Evolutionary conservation across 2,888 invertebrate genomes (phyloP).

Genomic region (Drosophila falleni): DNA sequence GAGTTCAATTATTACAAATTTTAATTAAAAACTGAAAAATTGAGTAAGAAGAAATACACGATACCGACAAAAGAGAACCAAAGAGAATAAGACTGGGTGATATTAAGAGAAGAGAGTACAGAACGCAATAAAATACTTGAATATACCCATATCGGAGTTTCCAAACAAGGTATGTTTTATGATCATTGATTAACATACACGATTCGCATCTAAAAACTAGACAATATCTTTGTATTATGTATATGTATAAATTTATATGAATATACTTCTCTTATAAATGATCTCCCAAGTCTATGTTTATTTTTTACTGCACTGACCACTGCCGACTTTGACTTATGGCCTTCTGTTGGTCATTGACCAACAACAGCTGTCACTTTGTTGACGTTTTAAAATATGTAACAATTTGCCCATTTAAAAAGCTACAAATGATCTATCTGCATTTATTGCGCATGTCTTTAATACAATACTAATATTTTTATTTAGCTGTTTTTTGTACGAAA

Average conservation of each 20-base stretch:
- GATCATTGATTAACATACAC: conserved; percentile 15
- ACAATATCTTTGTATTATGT: neutral
- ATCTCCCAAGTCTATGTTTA: neutral
- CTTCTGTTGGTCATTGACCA: conserved; percentile 24
- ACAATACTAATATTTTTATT: conserved; percentile 12
- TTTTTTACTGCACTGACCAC: neutral
- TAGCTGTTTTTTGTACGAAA: conserved; percentile 2
- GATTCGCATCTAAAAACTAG: neutral
- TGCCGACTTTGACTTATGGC: conserved; percentile 13
- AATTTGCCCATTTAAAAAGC: conserved; percentile 35
- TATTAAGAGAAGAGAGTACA: neutral
- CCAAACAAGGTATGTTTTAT: conserved; percentile 18
- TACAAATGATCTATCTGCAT: conserved; percentile 45
- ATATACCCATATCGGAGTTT: neutral
- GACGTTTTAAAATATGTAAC: conserved; percentile 27
- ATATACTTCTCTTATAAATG: neutral
- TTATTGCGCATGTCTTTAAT: conserved; percentile 34
- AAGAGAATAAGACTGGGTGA: neutral
- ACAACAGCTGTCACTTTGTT: conserved; percentile 5
- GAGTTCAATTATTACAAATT: conserved; percentile 42
- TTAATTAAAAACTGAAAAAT: conserved; percentile 17
- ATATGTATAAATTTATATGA: too few species aligned
- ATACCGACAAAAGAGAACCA: neutral
- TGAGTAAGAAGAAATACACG: neutral
- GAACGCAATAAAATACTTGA: neutral